Conservation (phyloP, 2,797 vertebrate genomes). For the Syngnathus acus region DNA sequence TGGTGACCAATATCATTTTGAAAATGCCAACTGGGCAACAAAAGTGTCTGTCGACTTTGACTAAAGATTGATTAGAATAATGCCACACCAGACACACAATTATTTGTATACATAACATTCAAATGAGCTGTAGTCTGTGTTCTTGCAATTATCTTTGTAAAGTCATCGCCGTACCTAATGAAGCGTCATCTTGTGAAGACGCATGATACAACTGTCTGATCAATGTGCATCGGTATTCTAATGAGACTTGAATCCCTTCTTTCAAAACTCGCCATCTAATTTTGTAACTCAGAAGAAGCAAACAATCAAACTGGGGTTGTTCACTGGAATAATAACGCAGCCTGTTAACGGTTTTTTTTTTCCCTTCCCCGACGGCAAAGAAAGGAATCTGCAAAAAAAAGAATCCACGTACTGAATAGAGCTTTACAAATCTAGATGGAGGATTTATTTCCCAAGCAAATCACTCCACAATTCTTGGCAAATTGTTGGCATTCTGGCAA, state of each 20-base stretch:
- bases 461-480: conserved; percentile 38
- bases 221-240: background rate
- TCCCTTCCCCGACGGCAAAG: conserved; percentile 14
- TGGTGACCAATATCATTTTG: too few species aligned
- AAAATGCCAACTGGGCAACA: too few species aligned
- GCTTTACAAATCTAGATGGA: conserved; percentile 34
- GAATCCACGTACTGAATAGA: conserved; percentile 21
- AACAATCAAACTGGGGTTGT: background rate
- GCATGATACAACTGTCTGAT: too few species aligned
- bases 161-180: background rate
- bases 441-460: conserved; percentile 35
- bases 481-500: conserved; percentile 48
- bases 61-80: too few species aligned
- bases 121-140: too few species aligned
- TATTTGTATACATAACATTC: too few species aligned
- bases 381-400: conserved; percentile 21
- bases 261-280: background rate
- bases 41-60: too few species aligned
- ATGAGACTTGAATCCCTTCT: background rate
- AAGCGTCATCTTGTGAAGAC: background rate
- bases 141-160: too few species aligned
- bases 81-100: too few species aligned
- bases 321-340: too few species aligned
- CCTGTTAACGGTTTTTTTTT: too few species aligned
- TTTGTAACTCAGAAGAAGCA: background rate